A percentile compares a stretch with the other conserved stretches of the same genome.
These are phyloP conservation scores for Lagopus muta DNA, from an alignment of 2,113 vertebrate genomes.

Conservation along the genomic window DNA sequence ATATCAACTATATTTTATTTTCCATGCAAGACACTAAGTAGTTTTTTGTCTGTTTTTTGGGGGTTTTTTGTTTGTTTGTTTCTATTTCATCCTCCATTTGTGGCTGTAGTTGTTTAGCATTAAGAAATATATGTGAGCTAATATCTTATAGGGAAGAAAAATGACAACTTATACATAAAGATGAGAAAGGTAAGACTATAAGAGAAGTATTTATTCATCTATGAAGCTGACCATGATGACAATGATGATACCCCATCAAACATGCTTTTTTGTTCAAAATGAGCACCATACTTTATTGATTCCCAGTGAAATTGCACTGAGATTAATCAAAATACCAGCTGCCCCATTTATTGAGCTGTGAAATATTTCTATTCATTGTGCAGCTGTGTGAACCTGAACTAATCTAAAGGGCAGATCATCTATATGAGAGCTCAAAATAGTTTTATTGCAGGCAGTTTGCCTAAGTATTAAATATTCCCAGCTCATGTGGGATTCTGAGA, in stretches of 20 bases:
- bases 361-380: conserved; percentile 42
- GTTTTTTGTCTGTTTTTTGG: neutral
- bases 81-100: neutral
- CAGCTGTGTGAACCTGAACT: conserved; percentile 59
- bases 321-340: conserved; percentile 57
- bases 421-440: conserved; percentile 54
- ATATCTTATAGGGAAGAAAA: neutral
- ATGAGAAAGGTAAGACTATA: conserved; percentile 15
- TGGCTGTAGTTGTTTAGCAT: neutral
- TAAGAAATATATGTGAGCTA: neutral
- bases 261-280: conserved; percentile 33
- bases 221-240: neutral
- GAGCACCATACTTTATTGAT: conserved; percentile 54
- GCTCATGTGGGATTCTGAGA: neutral
- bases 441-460: conserved; percentile 51
- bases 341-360: conserved; percentile 28
- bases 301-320: conserved; percentile 37
- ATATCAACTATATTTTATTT: neutral
- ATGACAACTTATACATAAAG: neutral
- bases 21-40: neutral
- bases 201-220: conserved; percentile 36
- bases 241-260: conserved; percentile 28
- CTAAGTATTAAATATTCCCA: conserved; percentile 42
- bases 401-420: conserved; percentile 49
- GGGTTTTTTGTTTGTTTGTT: neutral